Base-by-base conservation (phyloP, 2,113 vertebrate genomes). In the Lasiurus cinereus region DNA sequence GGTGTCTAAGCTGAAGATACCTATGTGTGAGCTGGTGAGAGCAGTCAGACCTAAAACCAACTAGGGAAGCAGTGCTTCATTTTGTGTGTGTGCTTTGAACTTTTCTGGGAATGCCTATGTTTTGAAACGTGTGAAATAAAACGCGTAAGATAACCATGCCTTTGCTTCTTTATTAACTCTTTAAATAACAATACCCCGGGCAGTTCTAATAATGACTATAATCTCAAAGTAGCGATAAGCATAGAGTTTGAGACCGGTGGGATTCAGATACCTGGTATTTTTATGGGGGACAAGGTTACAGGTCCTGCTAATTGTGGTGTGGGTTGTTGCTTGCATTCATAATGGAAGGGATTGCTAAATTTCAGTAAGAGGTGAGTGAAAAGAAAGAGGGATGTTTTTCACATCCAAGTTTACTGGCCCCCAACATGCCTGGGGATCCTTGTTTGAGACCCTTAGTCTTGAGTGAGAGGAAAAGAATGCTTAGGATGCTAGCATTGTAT, bases 121-220 rank as follows among this genome's bases (percentile, higher is more conserved):
- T 87, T 80, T 87, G 36, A 83, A 86, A 59, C 36, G 27, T 72
- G 59, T 82, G n/a, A 86, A 89, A 78, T 74, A 70, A 70, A 73
- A 56, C 66, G 79, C 29, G 27, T 72, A 24, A 33, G n/a, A 56
- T 83, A 91, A 66, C 22, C 59, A 52, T 67, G n/a, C 76, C 33
- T 33, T 18, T 14, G 48, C 16, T 73, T 92, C 79, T 86, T 90
- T 87, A 33, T 90, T 73, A 88, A 85, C 24, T 72, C 54, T 48
- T 84, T 79, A 54, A 84, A 79, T 84, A 84, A 33, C 12, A 67
- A 33, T 31, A 48, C 33, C 36, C 76, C 67, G 46, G 54, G 36
- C 29, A 19, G n/a, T 62, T 94, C 21, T 93, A 27, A 54, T 39
- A 94, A 67, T 83, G 27, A 62, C 82, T 78, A 8, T 67, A 39